Percentiles rank a stretch among this genome's conserved stretches.
These are phyloP conservation scores for Pyrgilauda ruficollis DNA, from an alignment of 2,113 vertebrate species.

Conservation along the genomic window DNA sequence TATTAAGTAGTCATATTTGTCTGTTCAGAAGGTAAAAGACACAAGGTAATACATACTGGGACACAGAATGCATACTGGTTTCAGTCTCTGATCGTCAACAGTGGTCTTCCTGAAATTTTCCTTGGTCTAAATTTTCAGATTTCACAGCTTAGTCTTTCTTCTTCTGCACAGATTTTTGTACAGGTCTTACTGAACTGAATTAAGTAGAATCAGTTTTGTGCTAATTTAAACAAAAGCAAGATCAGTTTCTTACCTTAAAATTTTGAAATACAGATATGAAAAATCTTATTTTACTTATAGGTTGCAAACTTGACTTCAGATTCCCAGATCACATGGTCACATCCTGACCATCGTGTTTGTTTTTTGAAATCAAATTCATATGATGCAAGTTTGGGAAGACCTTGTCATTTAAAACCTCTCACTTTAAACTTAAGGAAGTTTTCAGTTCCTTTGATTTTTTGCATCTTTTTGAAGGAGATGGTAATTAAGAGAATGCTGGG, in stretches of 20 bases:
- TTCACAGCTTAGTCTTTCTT: neutral
- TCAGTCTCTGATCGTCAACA: neutral
- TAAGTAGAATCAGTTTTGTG: neutral
- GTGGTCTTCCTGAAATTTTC: neutral
- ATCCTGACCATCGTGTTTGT: neutral
- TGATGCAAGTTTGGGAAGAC: neutral
- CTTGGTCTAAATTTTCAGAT: neutral
- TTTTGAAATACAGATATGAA: neutral
- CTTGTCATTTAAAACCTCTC: neutral
- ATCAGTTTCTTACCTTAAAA: neutral
- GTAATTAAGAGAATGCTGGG: neutral
- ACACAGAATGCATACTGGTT: neutral
- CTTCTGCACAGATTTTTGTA: neutral
- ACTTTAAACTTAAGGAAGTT: neutral
- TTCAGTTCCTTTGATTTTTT: neutral
- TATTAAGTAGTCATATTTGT: neutral
- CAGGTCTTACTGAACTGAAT: neutral
- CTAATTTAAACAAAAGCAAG: neutral
- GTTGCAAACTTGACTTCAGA: neutral
- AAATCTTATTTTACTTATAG: neutral
- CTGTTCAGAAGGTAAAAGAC: neutral
- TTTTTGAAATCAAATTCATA: neutral
- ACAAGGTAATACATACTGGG: neutral
- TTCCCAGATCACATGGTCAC: neutral
- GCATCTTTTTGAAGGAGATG: neutral